Evolutionary conservation across 2,888 invertebrate genomes (phyloP), one percentile per base, ranked within the genome.

Genomic region (Caradrina kadenii): DNA sequence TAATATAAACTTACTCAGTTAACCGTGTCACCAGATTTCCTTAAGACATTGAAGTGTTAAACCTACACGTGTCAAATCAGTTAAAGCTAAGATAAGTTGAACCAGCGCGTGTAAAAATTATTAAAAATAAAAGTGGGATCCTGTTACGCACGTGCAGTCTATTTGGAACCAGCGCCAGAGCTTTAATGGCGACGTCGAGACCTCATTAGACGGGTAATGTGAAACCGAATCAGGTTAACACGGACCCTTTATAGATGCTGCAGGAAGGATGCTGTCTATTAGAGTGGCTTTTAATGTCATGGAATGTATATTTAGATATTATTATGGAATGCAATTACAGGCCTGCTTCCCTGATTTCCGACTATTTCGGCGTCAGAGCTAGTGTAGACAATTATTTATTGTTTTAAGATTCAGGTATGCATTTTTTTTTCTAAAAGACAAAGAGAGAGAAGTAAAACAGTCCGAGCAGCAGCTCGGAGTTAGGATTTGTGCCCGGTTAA

Each of bases 201-300:
- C 15, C 21, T 73, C 62, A 63, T 79, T 79, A 81, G 42, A 7
- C 3, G 19, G n/a, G 71, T 63, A 79, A 81, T 53, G 19, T 10
- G 69, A 80, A 49, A 49, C 76, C 58, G 26, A 71, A 75, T 69
- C 63, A 42, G 56, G 56, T 74, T 74, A 79, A 45, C 10, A 10
- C n/a, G 19, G 49, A 42, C n/a, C 56, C 53, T 59, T 56, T n/a
- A 52, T 17, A 54, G 7, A 54, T 13, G 17, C 22, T 11, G 2
- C n/a, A 42, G 22, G 53, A 49, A 59, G 22, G 13, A 26, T 48
- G 39, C 15, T 21, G 26, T n/a, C 31, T 45, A 19, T n/a, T 49
- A n/a, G 11, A 61, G 31, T n/a, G 4, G 52, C 45, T 21, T 56
- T 39, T 2, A 58, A 58, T 63, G 15, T 21, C 31, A 26, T 3